These are phyloP conservation scores for Peromyscus aztecus DNA, from an alignment of 2,797 vertebrate species.

Conservation along the genomic window DNA sequence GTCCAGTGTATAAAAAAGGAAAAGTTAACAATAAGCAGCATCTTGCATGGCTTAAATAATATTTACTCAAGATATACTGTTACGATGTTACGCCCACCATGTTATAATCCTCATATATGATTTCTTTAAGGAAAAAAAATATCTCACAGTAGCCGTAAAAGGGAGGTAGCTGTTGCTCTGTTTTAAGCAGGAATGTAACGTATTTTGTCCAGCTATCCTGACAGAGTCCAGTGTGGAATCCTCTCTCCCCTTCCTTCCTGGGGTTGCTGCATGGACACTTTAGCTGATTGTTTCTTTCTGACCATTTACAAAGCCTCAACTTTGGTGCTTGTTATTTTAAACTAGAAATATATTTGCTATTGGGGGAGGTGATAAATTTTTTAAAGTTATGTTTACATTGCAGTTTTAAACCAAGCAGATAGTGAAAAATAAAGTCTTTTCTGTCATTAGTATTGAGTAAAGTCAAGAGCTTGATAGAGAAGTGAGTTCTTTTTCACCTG, in stretches of 20 bases:
- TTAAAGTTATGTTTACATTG: not conserved
- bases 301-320: not conserved
- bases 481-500: not conserved
- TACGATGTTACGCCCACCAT: not conserved
- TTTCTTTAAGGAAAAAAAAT: not conserved
- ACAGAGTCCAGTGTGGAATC: not conserved
- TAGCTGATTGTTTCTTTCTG: not conserved
- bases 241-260: not conserved
- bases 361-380: not conserved
- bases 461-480: slow-evolving; percentile 25
- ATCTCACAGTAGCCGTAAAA: not conserved
- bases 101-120: slow-evolving; percentile 21
- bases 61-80: not conserved
- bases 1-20: not conserved
- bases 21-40: slow-evolving; percentile 13
- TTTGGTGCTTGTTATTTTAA: slow-evolving; percentile 56
- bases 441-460: not conserved
- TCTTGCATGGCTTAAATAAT: not conserved
- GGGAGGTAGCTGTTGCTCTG: not conserved
- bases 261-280: not conserved
- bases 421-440: not conserved
- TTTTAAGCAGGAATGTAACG: slow-evolving; percentile 31
- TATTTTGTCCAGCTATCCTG: not conserved
- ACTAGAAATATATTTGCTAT: slow-evolving; percentile 42
- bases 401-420: not conserved